phyloP scores from a whole-genome alignment of 2,113 vertebrate genomes.

The Raja brachyura region DNA sequence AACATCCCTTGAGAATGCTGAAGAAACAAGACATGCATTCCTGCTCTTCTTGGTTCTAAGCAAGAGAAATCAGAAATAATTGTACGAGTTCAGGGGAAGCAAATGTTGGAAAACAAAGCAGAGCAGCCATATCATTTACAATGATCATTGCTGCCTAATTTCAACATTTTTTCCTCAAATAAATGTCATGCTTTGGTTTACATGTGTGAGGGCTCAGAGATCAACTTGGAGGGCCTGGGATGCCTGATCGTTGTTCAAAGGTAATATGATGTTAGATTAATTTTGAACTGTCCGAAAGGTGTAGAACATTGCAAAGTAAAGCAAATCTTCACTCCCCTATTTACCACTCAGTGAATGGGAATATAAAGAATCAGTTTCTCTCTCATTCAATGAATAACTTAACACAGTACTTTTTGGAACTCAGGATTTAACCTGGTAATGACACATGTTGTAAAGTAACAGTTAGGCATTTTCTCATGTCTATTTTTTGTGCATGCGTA shows the following conservation, averaged over 20 bases:
- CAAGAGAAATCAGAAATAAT: background rate
- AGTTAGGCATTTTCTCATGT: background rate
- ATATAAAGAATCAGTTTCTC: background rate
- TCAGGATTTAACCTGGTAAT: background rate
- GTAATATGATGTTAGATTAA: background rate
- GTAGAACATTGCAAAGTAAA: background rate
- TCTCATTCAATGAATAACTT: background rate
- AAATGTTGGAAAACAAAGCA: background rate
- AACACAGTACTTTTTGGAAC: background rate
- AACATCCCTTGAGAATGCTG: background rate
- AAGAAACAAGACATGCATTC: background rate
- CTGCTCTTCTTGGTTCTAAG: background rate
- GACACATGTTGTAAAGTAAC: background rate
- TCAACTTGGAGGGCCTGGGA: background rate
- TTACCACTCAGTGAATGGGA: background rate
- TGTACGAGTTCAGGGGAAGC: background rate
- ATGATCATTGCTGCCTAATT: background rate
- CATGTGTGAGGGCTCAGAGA: background rate
- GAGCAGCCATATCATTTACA: background rate
- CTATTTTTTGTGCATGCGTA: background rate
- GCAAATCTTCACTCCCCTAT: background rate
- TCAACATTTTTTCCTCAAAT: background rate
- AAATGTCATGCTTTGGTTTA: background rate
- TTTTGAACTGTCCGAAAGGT: background rate
- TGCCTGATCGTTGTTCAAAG: background rate